Conservation (phyloP, 2,797 vertebrate genomes). For the Gymnocypris eckloni region DNA sequence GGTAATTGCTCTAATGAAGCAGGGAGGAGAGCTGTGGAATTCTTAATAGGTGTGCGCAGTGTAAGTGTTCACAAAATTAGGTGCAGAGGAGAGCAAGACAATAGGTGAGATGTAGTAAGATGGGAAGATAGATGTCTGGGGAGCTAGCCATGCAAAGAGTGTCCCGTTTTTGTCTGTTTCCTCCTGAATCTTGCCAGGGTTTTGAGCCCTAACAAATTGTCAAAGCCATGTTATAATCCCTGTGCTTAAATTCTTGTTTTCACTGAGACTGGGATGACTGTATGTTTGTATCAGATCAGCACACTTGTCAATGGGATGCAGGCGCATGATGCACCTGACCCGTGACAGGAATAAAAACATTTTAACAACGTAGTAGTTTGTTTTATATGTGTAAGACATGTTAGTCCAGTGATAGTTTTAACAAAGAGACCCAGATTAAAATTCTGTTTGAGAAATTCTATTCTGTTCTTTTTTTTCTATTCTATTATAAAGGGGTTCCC, state of each 20-base stretch:
- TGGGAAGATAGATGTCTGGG: neutral
- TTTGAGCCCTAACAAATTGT: conserved; percentile 46
- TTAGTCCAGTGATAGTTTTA: neutral
- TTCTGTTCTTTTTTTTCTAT: neutral
- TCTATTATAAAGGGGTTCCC: neutral
- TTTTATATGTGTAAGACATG: neutral
- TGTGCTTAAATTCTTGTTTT: conserved; percentile 23
- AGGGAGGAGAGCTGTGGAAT: conserved; percentile 47
- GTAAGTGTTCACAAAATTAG: conserved; percentile 63
- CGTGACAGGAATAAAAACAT: neutral
- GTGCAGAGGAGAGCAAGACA: conserved; percentile 35
- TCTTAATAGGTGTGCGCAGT: conserved; percentile 44
- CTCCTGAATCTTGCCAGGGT: conserved; percentile 37
- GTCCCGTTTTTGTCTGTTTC: conserved; percentile 38
- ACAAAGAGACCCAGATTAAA: neutral
- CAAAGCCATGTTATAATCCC: conserved; percentile 44
- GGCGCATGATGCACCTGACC: neutral
- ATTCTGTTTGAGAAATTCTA: neutral
- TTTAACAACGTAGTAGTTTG: neutral
- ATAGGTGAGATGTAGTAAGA: conserved; percentile 4
- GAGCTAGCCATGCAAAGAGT: conserved; percentile 17
- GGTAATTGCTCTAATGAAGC: conserved; percentile 56
- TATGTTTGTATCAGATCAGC: conserved; percentile 15
- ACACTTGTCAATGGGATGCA: conserved; percentile 7
- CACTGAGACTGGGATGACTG: conserved; percentile 1